Evolutionary conservation across 2,888 invertebrate genomes (phyloP).

Genomic region (Epistrophella euchroma): DNA sequence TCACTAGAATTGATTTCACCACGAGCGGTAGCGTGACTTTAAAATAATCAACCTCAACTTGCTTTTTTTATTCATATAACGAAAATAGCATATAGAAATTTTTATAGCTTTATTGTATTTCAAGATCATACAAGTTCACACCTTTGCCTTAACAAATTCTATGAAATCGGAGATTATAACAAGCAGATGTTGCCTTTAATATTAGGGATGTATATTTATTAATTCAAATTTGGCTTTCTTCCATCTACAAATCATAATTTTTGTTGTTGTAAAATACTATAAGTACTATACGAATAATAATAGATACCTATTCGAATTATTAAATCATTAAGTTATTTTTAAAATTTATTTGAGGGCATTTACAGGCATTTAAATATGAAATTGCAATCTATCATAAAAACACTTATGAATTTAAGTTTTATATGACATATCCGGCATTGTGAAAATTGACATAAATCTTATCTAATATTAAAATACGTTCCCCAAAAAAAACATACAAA

Average conservation of each 20-base stretch:
- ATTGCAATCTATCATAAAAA: background rate
- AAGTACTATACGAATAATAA: no score
- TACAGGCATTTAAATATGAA: background rate
- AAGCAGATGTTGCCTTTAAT: conserved; percentile 13
- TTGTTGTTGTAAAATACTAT: no score
- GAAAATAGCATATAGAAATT: no score
- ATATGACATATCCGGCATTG: conserved; percentile 9
- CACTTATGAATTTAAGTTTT: background rate
- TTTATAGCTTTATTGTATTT: background rate
- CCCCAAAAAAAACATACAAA: background rate
- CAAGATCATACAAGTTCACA: conserved; percentile 7
- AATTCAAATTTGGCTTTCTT: conserved; percentile 7
- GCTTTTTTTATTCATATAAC: no score
- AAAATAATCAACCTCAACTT: no score
- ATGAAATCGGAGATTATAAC: conserved; percentile 3
- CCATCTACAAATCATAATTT: conserved; percentile 18
- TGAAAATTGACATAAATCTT: background rate
- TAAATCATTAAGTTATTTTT: conserved; percentile 9
- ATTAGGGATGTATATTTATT: background rate
- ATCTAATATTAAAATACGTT: background rate
- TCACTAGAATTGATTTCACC: no score
- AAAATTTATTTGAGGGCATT: background rate
- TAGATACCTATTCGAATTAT: no score
- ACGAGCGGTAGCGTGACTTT: no score
- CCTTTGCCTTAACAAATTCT: background rate